Evolutionary conservation across 1,140 invertebrate species (phyloP).

Genomic region (Tribolium madens): DNA sequence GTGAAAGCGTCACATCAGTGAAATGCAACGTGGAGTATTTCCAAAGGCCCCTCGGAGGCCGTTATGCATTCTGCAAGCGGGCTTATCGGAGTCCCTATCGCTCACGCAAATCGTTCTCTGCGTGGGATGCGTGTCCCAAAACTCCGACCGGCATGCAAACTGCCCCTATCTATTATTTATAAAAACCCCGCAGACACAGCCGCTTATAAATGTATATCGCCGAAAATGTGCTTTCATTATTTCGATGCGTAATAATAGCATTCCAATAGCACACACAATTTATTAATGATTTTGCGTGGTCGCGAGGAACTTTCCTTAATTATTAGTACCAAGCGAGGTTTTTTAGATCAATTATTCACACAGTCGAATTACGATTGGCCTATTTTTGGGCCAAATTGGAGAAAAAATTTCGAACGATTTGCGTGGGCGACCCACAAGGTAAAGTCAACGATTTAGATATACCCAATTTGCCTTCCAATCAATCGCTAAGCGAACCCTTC

Average conservation of each 20-base stretch:
- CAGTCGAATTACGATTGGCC: constrained; percentile 25
- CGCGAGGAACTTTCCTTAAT: constrained; percentile 44
- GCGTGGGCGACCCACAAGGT: constrained; percentile 13
- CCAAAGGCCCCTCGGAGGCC: not conserved
- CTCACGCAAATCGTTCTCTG: constrained; percentile 51
- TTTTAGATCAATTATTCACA: constrained; percentile 41
- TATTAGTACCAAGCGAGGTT: constrained; percentile 40
- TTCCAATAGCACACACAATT: constrained; percentile 42
- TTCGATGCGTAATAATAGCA: constrained; percentile 40
- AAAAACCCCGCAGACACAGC: constrained; percentile 38
- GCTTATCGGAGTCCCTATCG: constrained; percentile 46
- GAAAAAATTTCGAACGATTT: constrained; percentile 40
- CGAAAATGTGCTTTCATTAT: constrained; percentile 39
- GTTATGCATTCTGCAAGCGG: constrained; percentile 50
- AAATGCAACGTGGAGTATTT: not conserved
- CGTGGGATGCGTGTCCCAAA: constrained; percentile 52
- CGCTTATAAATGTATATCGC: constrained; percentile 39
- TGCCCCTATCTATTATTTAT: constrained; percentile 54
- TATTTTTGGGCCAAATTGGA: constrained; percentile 39
- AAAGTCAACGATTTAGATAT: no score
- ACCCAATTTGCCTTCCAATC: constrained; percentile 5
- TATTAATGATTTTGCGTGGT: constrained; percentile 47
- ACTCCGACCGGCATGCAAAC: constrained; percentile 46
- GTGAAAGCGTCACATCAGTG: not conserved
- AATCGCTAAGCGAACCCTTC: constrained; percentile 17